Evolutionary conservation across 2,888 invertebrate genomes (phyloP), one percentile per base, ranked within the genome.

Genomic region (Acleris sparsana): DNA sequence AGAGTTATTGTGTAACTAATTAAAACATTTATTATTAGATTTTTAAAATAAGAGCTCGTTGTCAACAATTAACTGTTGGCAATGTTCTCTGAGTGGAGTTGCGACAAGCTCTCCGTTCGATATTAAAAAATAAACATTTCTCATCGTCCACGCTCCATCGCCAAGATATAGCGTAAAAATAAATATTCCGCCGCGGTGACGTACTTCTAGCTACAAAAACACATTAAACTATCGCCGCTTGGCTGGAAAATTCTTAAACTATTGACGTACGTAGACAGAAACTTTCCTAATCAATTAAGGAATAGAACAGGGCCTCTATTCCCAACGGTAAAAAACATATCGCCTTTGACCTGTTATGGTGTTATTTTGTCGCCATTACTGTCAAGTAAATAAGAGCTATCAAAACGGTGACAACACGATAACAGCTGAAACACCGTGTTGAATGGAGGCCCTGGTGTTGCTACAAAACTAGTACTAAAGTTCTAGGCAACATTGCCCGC

Each of bases 81-180:
- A 74, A 73, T 63, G 58, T 55, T 63, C 63, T 62, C 63, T 63
- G 55, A 52, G 65, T 52, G 29, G 56, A 33, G 62, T 64, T 64
- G 64, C 68, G 62, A 65, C 52, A 62, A 63, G 60, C 63, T 51
- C 60, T 56, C 55, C 7, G 43, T 55, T 61, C 61, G 61, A 65
- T 62, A 66, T 65, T 57, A 65, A 74, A 71, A 74, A 46, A 46
- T 64, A 61, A 65, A 72, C 68, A 76, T 82, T 80, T 80, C 80
- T 83, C 78, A 80, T 75, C 74, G 73, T 75, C 72, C 74, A 70
- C 73, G 74, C 76, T 72, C 67, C 68, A 62, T 68, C 68, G 78
- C 77, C 80, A 80, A 80, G 78, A 78, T 77, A 77, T 74, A 64
- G 61, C 52, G 62, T 73, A 64, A 76, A 81, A 83, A 83, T 82